These are phyloP conservation scores for human (Homo sapiens) DNA, from an alignment of 2,113 vertebrate genomes.

Conservation along the genomic window GRCh38 chr12:53711001-53711500, in stretches of 20 bases:
- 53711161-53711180: slow-evolving; percentile 49
- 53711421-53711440: slow-evolving; percentile 1
- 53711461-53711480: neutral
- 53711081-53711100: slow-evolving; percentile 51
- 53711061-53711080: neutral
- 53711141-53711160: slow-evolving; percentile 65
- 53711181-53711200: slow-evolving; percentile 61
- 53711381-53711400: neutral
- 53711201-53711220: neutral
- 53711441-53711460: neutral
- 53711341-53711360: slow-evolving; percentile 66
- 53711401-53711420: neutral
- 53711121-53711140: slow-evolving; percentile 83
- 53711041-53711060: neutral
- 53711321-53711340: slow-evolving; percentile 62
- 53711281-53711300: slow-evolving; percentile 67
- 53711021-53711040: neutral
- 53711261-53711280: slow-evolving; percentile 77
- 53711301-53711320: neutral
- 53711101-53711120: slow-evolving; percentile 76
- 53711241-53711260: slow-evolving; percentile 58
- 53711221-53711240: slow-evolving; percentile 32
- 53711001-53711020: neutral
- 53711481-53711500: slow-evolving; percentile 18
- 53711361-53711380: slow-evolving; percentile 47